A percentile compares a stretch with the other conserved stretches of the same genome.
These are phyloP conservation scores for Eilema griseolum DNA, from an alignment of 2,888 invertebrate species.

Conservation along the genomic window DNA sequence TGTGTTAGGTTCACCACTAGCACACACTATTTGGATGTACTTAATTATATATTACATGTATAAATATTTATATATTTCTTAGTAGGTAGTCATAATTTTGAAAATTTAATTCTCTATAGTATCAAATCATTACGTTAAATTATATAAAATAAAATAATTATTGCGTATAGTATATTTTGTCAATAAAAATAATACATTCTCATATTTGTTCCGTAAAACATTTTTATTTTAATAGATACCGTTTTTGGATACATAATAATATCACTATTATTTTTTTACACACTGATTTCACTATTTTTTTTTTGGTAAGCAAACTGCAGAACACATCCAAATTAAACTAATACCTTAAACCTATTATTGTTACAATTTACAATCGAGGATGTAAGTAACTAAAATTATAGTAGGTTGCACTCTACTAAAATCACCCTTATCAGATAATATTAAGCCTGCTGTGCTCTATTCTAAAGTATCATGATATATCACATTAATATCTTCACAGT, in stretches of 20 bases:
- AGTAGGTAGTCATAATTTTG: too few relatives aligned
- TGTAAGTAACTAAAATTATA: not conserved
- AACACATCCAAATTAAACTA: not conserved
- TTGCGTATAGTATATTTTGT: too few relatives aligned
- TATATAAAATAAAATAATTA: too few relatives aligned
- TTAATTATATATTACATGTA: too few relatives aligned
- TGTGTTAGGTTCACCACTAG: not conserved
- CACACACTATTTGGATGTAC: not conserved
- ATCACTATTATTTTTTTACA: not conserved
- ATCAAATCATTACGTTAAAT: too few relatives aligned
- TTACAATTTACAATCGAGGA: not conserved
- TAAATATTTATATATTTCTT: too few relatives aligned
- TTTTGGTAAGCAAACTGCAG: not conserved
- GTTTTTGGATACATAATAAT: not conserved
- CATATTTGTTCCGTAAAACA: too few relatives aligned
- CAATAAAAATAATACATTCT: too few relatives aligned
- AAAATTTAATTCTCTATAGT: too few relatives aligned
- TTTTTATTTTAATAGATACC: not conserved
- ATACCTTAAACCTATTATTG: not conserved
- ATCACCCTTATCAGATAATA: not conserved
- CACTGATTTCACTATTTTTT: not conserved
- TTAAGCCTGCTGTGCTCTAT: constrained; percentile 3
- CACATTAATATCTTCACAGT: constrained; percentile 1
- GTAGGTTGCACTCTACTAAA: not conserved
- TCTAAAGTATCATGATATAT: constrained; percentile 2